Conservation (phyloP, 1,140 invertebrate species). For the Euglossa dilemma region DNA sequence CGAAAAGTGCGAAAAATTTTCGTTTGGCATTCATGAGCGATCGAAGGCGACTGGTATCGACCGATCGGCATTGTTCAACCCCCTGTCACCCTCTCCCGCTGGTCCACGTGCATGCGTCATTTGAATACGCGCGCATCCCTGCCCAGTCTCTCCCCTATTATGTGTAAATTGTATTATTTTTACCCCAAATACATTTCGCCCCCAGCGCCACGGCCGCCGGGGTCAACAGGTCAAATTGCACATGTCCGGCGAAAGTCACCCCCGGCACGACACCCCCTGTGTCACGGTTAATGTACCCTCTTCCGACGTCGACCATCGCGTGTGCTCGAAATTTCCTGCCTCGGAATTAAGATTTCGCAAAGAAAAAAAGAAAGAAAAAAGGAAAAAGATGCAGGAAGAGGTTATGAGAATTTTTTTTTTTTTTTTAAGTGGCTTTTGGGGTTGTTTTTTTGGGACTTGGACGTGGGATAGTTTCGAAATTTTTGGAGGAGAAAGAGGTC, state of each 20-base stretch:
- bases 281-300: conserved; percentile 28
- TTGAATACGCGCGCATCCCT: conserved; percentile 77
- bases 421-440: too few species aligned
- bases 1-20: conserved; percentile 34
- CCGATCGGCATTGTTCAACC: conserved; percentile 57
- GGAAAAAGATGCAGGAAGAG: background rate
- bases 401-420: too few species aligned
- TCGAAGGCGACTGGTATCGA: conserved; percentile 63
- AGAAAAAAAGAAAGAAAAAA: background rate
- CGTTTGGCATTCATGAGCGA: conserved; percentile 64
- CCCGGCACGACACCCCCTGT: conserved; percentile 48
- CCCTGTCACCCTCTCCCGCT: conserved; percentile 36
- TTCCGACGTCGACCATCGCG: conserved; percentile 51
- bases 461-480: too few species aligned
- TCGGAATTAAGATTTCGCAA: conserved; percentile 18
- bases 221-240: conserved; percentile 83
- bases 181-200: conserved; percentile 81
- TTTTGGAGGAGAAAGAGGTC: too few species aligned
- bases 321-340: conserved; percentile 38
- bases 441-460: too few species aligned
- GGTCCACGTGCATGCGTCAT: conserved; percentile 70
- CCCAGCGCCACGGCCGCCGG: conserved; percentile 61
- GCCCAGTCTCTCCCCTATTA: conserved; percentile 75
- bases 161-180: conserved; percentile 83
- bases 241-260: conserved; percentile 79